These are phyloP conservation scores for Willowsia nigromaculata DNA, from an alignment of 2,888 invertebrate genomes.

Conservation along the genomic window DNA sequence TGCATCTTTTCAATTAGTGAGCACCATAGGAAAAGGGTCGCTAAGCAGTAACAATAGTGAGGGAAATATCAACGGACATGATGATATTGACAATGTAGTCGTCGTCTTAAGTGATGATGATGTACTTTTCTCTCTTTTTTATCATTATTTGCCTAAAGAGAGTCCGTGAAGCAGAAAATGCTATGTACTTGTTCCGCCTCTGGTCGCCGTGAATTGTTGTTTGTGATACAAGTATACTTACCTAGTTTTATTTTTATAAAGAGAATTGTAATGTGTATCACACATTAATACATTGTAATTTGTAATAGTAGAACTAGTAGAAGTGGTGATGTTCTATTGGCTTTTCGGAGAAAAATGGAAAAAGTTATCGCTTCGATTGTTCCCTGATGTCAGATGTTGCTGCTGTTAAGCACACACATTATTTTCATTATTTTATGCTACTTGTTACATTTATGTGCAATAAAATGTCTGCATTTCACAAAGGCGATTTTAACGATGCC, in stretches of 20 bases:
- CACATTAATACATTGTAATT: conserved; percentile 23
- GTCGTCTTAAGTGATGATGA: conserved; percentile 12
- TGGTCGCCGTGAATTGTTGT: conserved; percentile 44
- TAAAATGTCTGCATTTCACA: conserved; percentile 23
- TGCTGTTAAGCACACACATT: neutral
- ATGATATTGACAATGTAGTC: neutral
- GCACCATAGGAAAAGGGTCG: neutral
- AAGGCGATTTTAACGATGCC: neutral
- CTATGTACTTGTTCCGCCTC: conserved; percentile 57
- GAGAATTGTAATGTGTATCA: conserved; percentile 15
- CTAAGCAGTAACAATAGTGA: neutral
- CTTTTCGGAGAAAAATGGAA: conserved; percentile 64
- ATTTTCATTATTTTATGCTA: neutral
- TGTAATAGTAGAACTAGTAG: neutral
- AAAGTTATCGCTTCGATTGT: conserved; percentile 68
- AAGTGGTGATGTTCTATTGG: conserved; percentile 51
- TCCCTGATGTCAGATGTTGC: conserved; percentile 58
- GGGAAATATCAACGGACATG: conserved; percentile 8
- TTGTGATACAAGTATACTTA: conserved; percentile 64
- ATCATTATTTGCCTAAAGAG: conserved; percentile 27
- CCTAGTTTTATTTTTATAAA: conserved; percentile 54
- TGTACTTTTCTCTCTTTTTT: conserved; percentile 13
- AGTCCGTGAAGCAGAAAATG: conserved; percentile 63
- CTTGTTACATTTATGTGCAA: neutral
- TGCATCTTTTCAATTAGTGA: conserved; percentile 5